Evolutionary conservation across 1,140 invertebrate genomes (phyloP).

Genomic region (Temnothorax nylanderi): DNA sequence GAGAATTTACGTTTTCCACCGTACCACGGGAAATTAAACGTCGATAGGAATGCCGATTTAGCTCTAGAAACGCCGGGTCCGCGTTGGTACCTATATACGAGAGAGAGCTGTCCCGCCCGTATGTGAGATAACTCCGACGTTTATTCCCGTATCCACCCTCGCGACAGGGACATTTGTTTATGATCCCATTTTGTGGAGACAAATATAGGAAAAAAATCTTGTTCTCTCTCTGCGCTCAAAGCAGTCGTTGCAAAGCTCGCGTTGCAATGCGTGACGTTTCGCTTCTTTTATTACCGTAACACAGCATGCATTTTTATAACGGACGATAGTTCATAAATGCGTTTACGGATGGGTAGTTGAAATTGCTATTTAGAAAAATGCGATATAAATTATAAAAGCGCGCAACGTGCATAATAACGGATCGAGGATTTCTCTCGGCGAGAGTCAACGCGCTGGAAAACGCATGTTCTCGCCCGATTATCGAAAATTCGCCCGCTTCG

Average conservation of each 20-base stretch:
- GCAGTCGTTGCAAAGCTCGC: background rate
- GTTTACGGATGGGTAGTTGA: background rate
- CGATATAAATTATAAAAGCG: background rate
- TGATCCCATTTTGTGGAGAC: slow-evolving; percentile 34
- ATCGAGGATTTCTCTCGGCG: background rate
- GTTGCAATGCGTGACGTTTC: background rate
- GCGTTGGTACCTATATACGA: background rate
- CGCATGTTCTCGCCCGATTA: slow-evolving; percentile 24
- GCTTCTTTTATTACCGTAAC: background rate
- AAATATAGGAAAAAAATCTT: slow-evolving; percentile 25
- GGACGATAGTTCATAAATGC: background rate
- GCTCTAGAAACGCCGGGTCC: slow-evolving; percentile 31
- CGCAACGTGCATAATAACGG: background rate
- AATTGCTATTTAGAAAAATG: background rate
- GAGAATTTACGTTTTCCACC: slow-evolving; percentile 69
- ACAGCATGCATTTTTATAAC: background rate
- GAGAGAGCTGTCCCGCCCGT: background rate
- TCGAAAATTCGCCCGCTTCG: slow-evolving; percentile 37
- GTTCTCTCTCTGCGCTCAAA: background rate
- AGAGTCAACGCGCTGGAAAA: background rate
- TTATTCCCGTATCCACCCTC: slow-evolving; percentile 44
- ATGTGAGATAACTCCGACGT: slow-evolving; percentile 65
- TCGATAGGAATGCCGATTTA: slow-evolving; percentile 69
- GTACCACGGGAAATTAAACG: slow-evolving; percentile 72
- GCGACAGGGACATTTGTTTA: slow-evolving; percentile 50